Percentiles rank a stretch among this genome's conserved stretches.
These are phyloP conservation scores for Mionectes macconnelli DNA, from an alignment of 2,113 vertebrate species.

Conservation along the genomic window DNA sequence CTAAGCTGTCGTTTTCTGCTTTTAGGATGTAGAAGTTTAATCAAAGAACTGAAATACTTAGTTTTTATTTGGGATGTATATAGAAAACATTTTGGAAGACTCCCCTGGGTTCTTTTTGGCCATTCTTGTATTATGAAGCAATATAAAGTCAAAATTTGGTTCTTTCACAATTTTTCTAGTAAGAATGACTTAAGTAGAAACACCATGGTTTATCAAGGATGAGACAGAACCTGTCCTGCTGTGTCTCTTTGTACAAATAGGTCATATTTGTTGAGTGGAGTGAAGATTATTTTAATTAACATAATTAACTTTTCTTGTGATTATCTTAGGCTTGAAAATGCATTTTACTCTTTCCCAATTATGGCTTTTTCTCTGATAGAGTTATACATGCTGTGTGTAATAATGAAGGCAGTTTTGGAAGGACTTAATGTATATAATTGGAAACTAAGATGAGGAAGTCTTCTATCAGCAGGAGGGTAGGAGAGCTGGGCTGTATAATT, in stretches of 20 bases:
- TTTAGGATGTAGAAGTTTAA: not conserved
- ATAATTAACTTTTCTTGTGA: slow-evolving; percentile 62
- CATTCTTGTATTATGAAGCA: not conserved
- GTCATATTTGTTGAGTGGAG: slow-evolving; percentile 42
- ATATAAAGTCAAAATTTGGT: not conserved
- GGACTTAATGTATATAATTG: slow-evolving; percentile 53
- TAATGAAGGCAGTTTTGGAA: slow-evolving; percentile 47
- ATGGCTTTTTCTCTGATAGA: slow-evolving; percentile 5
- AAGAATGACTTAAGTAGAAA: not conserved
- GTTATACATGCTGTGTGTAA: slow-evolving; percentile 41
- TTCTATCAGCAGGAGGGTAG: slow-evolving; percentile 44
- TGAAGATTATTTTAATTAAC: slow-evolving; percentile 65
- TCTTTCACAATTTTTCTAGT: not conserved
- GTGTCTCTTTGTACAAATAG: slow-evolving; percentile 31
- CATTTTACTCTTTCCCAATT: slow-evolving; percentile 29
- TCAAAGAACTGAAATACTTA: not conserved
- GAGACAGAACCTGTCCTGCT: not conserved
- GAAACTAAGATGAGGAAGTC: slow-evolving; percentile 30
- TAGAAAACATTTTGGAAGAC: not conserved
- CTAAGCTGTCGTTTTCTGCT: not conserved
- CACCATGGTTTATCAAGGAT: not conserved
- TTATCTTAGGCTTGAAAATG: slow-evolving; percentile 48
- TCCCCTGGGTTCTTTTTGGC: not conserved
- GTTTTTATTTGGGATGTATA: not conserved
- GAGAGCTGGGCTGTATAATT: slow-evolving; percentile 33